Conservation (phyloP, 1,140 invertebrate genomes). For the Drosophila ogumai region DNA sequence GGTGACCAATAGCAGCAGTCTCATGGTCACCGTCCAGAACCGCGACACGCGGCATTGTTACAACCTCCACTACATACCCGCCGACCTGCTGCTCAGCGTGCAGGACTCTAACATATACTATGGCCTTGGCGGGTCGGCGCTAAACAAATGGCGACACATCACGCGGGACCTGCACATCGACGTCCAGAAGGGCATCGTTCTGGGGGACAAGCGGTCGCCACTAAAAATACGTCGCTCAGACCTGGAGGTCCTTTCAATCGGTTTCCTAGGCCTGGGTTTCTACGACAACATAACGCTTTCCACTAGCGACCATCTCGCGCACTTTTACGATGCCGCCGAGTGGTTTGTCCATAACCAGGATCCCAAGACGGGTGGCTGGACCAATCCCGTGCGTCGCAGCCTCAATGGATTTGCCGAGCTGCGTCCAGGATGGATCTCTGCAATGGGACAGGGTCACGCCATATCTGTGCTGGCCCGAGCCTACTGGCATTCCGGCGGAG, state of each 20-base stretch:
- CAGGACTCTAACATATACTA: slow-evolving; percentile 94
- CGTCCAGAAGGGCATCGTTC: slow-evolving; percentile 93
- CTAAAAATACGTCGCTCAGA: slow-evolving; percentile 90
- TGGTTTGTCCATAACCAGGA: slow-evolving; percentile 97
- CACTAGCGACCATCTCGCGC: slow-evolving; percentile 93
- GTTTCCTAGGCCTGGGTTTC: slow-evolving; percentile 89
- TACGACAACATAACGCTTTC: slow-evolving; percentile 93
- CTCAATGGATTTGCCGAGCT: slow-evolving; percentile 92
- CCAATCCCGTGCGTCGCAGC: slow-evolving; percentile 93
- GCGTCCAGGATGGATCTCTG: slow-evolving; percentile 96
- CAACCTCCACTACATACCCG: slow-evolving; percentile 93
- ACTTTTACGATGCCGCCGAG: slow-evolving; percentile 96
- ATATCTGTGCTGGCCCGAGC: slow-evolving; percentile 96
- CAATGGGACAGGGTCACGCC: slow-evolving; percentile 99
- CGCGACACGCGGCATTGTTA: slow-evolving; percentile 91
- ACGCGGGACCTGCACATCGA: slow-evolving; percentile 96
- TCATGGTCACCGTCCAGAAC: slow-evolving; percentile 92
- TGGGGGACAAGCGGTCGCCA: slow-evolving; percentile 87
- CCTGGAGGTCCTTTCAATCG: slow-evolving; percentile 87
- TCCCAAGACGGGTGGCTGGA: slow-evolving; percentile 92
- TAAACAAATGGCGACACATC: slow-evolving; percentile 91
- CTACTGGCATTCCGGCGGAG: slow-evolving; percentile 92
- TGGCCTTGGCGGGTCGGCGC: slow-evolving; percentile 90
- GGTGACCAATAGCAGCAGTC: slow-evolving; percentile 92
- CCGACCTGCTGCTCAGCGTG: slow-evolving; percentile 89